Conservation (phyloP, 2,797 vertebrate genomes). For the Menidia menidia region DNA sequence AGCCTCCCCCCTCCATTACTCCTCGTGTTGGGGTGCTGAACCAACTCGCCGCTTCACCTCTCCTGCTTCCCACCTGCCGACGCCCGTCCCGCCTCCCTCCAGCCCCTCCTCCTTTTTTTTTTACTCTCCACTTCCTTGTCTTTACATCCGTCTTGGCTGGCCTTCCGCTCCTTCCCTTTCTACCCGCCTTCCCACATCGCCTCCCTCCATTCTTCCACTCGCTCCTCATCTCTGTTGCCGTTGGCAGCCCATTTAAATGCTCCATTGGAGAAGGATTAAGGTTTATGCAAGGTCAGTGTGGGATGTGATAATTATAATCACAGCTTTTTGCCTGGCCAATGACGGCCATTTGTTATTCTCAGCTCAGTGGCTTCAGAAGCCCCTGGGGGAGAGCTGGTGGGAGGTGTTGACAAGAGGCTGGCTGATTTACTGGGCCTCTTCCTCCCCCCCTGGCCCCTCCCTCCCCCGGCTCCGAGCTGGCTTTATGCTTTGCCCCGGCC, state of each 20-base stretch:
- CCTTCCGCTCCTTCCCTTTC: conserved; percentile 36
- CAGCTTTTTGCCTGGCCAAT: conserved; percentile 99
- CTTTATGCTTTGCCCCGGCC: conserved; percentile 32
- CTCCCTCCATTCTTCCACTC: conserved; percentile 23
- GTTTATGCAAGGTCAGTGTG: conserved; percentile 99
- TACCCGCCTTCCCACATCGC: conserved; percentile 27
- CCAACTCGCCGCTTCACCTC: conserved; percentile 9
- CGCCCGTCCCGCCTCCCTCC: background rate
- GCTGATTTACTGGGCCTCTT: conserved; percentile 96
- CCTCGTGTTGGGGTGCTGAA: conserved; percentile 58
- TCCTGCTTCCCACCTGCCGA: background rate
- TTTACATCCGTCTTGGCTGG: conserved; percentile 53
- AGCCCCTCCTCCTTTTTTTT: conserved; percentile 1
- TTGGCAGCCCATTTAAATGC: conserved; percentile 98
- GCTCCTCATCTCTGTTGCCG: conserved; percentile 75
- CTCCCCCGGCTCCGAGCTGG: conserved; percentile 34
- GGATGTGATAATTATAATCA: conserved; percentile 99
- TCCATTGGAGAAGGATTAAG: conserved; percentile 99
- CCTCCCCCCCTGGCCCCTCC: conserved; percentile 66
- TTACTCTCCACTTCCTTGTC: conserved; percentile 25
- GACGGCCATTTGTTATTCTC: conserved; percentile 99
- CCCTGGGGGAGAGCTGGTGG: conserved; percentile 74
- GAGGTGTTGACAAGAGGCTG: conserved; percentile 96
- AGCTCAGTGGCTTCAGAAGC: conserved; percentile 94
- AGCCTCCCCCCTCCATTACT: conserved; percentile 47